Evolutionary conservation across 1,140 invertebrate species (phyloP), one percentile per base, ranked within the genome.

Genomic region (Tetragnatha versicolor): DNA sequence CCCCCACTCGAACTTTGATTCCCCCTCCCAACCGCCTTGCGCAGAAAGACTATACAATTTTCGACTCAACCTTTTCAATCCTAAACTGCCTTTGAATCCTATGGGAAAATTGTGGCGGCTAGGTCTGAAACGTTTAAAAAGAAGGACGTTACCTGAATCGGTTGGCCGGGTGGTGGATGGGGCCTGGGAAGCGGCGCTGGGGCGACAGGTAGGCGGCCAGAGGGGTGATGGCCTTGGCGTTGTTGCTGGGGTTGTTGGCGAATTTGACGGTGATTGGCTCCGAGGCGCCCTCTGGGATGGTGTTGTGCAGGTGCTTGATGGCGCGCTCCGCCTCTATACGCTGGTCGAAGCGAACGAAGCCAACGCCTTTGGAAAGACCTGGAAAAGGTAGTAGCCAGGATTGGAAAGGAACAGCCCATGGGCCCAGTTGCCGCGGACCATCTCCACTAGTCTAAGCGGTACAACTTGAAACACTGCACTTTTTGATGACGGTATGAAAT

Each of bases 251-350:
- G 86, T 97, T 98, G 88, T 99, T 99, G 80, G 98, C 98, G 87
- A 99, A 99, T 88, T 99, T 99, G 80, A 99, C 98, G 42, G 96
- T 98, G 83, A 99, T 98, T 42, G 96, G 95, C 87, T 99, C 97
- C 76, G 94, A 93, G 61, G 94, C 95, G 82, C 95, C 95, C 87
- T 94, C 97, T 63, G 93, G 97, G 88, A 97, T 94, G 81, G 95
- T 96, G 79, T 98, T 97, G 86, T 99, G 98, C 82, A 99, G 88
- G 87, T 98, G 95, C 85, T 98, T 94, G 82, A 99, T 99, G 29
- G 98, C 98, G 51, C 94, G 89, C 86, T 99, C 98, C 5, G 98
- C 98, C 87, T 99, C 97, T 81, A 94, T 90, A 76, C 97, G 92
- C 86, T 98, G 96, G 87, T 99, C 98, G 87, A 99, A 99, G 80